phyloP scores from a whole-genome alignment of 2,888 invertebrate genomes.

The Dryomyza anilis region DNA sequence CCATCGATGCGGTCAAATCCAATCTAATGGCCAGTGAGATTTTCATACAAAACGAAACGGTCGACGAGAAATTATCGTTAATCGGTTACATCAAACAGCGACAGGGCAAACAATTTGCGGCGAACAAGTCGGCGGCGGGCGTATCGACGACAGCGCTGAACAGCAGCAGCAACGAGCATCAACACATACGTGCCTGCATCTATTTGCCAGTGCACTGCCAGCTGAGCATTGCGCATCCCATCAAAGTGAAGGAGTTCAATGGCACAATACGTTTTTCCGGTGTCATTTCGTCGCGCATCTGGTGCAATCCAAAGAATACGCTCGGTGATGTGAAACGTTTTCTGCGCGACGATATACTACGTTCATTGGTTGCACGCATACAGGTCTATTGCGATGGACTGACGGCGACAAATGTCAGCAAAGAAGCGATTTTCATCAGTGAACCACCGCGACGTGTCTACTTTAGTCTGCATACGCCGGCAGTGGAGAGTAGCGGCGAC shows the following conservation, averaged over 20 bases:
- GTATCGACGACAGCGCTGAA: too few species aligned
- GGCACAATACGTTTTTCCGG: constrained; percentile 56
- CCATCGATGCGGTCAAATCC: constrained; percentile 46
- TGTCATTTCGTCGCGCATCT: constrained; percentile 67
- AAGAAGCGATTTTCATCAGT: constrained; percentile 69
- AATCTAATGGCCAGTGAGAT: constrained; percentile 68
- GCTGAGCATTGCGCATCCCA: constrained; percentile 35
- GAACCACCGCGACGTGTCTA: constrained; percentile 88
- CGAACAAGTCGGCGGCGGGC: constrained; percentile 30
- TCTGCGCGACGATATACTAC: constrained; percentile 81
- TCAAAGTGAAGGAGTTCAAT: constrained; percentile 50
- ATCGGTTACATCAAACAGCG: constrained; percentile 70
- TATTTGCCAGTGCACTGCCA: constrained; percentile 73
- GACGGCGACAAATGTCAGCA: constrained; percentile 62
- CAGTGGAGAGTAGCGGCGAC: constrained; percentile 48
- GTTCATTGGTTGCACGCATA: constrained; percentile 83
- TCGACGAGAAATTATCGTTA: constrained; percentile 68
- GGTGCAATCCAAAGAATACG: constrained; percentile 76
- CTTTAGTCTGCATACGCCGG: constrained; percentile 68
- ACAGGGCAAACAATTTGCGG: constrained; percentile 46
- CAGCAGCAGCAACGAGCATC: too few species aligned
- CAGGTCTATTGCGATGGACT: constrained; percentile 93
- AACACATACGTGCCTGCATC: constrained; percentile 64
- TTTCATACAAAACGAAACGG: constrained; percentile 75
- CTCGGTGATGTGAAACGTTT: constrained; percentile 74